Evolutionary conservation across 2,797 vertebrate species (phyloP), one percentile per base, ranked within the genome.

Genomic region (Sandelia bainsii): DNA sequence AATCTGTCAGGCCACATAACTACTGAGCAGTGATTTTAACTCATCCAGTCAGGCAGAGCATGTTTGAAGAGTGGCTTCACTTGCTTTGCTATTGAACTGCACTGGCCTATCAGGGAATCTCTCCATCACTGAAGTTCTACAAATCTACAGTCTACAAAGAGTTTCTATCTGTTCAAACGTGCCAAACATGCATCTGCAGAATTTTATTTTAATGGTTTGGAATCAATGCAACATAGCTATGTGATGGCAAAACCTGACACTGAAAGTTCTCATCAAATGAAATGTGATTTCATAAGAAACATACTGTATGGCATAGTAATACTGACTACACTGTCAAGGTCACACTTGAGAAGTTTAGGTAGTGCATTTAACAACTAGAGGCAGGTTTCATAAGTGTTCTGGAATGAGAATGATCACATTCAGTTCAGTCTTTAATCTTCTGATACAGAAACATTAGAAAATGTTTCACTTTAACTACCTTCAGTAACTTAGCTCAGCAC

Each of bases 1-100:
- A 70, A 75, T 85, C 81, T 82, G 82, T 87, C 86, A 81, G 81
- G 83, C 51, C 80, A 45, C 74, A 82, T 83, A 83, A 83, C 75
- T 72, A 68, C 64, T 67, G 81, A 64, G 40, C 76, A 42, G 77
- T 78, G 81, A 82, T 87, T 87, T 81, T 60, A 87, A 75, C 77
- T 75, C 73, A 27, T 74, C 62, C 83, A 86, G 85, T 80, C 72
- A 82, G 81, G 72, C 84, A 59, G 81, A 80, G 79, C 71, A 61
- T 80, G 86, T 89, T 86, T 86, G 79, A 82, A 84, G 80, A 84
- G 77, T 40, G 52, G 72, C 81, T 85, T 79, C 9, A 64, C 84
- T 84, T 63, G 75, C 72, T 80, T 74, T 54, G 53, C 72, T 84
- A 83, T 88, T 80, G 75, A 90, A 78, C 81, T 59, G 60, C 63